Percentiles rank a stretch among this genome's conserved stretches.
phyloP scores from a whole-genome alignment of 2,888 invertebrate genomes.

The Dendrolimus houi region DNA sequence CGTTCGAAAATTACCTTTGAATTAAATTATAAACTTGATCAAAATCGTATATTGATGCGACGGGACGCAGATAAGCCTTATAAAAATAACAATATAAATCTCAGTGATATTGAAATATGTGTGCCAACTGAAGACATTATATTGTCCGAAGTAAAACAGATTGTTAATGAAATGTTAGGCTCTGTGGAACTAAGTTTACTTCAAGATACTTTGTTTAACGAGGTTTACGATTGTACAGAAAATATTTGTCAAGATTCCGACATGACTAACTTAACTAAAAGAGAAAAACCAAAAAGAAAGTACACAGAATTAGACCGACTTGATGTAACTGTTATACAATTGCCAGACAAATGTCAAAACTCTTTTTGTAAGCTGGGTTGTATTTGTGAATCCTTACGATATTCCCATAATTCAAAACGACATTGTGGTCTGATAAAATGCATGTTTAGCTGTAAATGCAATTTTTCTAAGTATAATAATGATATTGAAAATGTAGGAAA shows the following conservation, averaged over 20 bases:
- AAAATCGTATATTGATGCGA: conserved; percentile 72
- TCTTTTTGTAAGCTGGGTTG: conserved; percentile 79
- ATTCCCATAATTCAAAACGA: conserved; percentile 51
- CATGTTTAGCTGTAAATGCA: conserved; percentile 74
- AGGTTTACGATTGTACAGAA: conserved; percentile 42
- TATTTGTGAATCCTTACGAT: conserved; percentile 77
- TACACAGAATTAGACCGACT: conserved; percentile 75
- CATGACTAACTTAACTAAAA: conserved; percentile 18
- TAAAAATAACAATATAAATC: background rate
- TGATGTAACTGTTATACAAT: conserved; percentile 80
- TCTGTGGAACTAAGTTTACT: conserved; percentile 78
- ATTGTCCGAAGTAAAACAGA: conserved; percentile 39
- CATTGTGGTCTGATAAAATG: conserved; percentile 80
- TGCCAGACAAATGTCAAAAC: conserved; percentile 67
- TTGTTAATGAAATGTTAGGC: conserved; percentile 73
- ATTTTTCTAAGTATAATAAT: conserved; percentile 44
- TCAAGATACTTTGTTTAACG: conserved; percentile 64
- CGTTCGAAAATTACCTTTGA: conserved; percentile 67
- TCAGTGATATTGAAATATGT: background rate
- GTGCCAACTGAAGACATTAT: conserved; percentile 8
- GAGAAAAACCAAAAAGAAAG: conserved; percentile 51
- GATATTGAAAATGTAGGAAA: conserved; percentile 30
- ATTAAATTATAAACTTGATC: conserved; percentile 75
- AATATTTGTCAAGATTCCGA: conserved; percentile 20
- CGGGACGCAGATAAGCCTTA: conserved; percentile 22